phyloP scores from a whole-genome alignment of 2,888 invertebrate genomes.

The Anarsia innoxiella region DNA sequence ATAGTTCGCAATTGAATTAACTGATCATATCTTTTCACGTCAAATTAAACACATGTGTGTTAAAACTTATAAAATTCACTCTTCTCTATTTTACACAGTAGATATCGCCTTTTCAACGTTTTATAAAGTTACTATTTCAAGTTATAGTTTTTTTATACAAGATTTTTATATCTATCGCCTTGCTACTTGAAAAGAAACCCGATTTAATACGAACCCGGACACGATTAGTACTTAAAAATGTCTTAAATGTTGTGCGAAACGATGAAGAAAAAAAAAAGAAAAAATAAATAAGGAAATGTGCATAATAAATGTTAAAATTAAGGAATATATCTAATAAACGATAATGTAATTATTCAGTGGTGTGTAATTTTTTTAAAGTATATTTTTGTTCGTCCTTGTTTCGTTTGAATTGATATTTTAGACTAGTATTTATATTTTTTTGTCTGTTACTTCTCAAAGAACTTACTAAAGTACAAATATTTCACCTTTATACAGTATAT shows the following conservation, averaged over 20 bases:
- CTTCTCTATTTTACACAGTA: too few relatives aligned
- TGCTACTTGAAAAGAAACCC: too few relatives aligned
- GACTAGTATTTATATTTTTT: slow-evolving; percentile 14
- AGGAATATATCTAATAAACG: slow-evolving; percentile 23
- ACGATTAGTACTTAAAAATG: slow-evolving; percentile 43
- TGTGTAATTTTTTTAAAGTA: slow-evolving; percentile 27
- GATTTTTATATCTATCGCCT: too few relatives aligned
- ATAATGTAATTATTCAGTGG: slow-evolving; percentile 22
- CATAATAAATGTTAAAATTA: slow-evolving; percentile 42
- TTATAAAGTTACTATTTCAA: too few relatives aligned
- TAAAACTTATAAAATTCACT: too few relatives aligned
- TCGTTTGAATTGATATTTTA: slow-evolving; percentile 27
- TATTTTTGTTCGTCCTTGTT: slow-evolving; percentile 24
- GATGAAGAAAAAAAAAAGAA: slow-evolving; percentile 30
- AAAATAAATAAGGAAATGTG: slow-evolving; percentile 36
- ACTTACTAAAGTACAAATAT: too few relatives aligned
- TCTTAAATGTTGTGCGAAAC: slow-evolving; percentile 32
- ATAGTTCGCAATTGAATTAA: too few relatives aligned
- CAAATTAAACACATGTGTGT: too few relatives aligned
- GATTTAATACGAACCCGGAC: neutral
- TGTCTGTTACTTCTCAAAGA: slow-evolving; percentile 2
- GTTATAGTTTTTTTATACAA: too few relatives aligned
- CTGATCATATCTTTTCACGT: too few relatives aligned
- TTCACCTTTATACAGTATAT: too few relatives aligned
- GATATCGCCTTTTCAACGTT: too few relatives aligned